Conservation (phyloP, 2,113 vertebrate genomes). For the Osmerus eperlanus region DNA sequence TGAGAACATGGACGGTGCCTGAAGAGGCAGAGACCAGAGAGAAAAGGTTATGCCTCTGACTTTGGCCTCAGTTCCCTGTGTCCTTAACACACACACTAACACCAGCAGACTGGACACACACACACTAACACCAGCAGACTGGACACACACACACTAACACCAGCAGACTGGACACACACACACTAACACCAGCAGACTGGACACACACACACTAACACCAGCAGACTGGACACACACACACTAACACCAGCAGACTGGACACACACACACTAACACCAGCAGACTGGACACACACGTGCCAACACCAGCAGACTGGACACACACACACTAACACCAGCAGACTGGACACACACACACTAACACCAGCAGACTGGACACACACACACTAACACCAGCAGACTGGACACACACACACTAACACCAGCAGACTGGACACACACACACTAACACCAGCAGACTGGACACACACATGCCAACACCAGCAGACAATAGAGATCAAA, state of each 20-base stretch:
- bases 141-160: neutral
- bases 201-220: neutral
- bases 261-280: neutral
- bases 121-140: neutral
- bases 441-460: no score
- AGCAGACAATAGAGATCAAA: neutral
- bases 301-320: neutral
- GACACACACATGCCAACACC: neutral
- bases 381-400: neutral
- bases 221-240: neutral
- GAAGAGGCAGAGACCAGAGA: neutral
- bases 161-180: neutral
- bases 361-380: neutral
- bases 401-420: neutral
- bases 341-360: neutral
- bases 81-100: neutral
- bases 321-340: neutral
- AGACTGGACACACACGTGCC: neutral
- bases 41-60: neutral
- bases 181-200: neutral
- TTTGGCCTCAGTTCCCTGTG: neutral
- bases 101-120: neutral
- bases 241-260: neutral
- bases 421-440: neutral
- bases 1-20: slow-evolving; percentile 14